Base-by-base conservation (phyloP, 2,888 invertebrate genomes). In the Caenorhabditis sp. region DNA sequence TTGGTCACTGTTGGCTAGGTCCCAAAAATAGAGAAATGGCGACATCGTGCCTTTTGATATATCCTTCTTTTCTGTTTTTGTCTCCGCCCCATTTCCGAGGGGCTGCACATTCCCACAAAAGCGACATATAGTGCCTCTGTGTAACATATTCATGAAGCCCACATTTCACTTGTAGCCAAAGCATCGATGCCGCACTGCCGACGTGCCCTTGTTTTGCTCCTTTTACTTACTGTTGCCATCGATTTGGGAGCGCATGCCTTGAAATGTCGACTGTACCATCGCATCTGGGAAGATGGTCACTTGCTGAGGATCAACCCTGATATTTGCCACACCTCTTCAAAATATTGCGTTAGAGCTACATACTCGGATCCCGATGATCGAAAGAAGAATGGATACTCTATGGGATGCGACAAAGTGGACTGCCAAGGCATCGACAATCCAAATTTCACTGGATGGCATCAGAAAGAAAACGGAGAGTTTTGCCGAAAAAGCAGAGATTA, bases 401-500 rank as follows among this genome's bases (percentile, higher is more conserved):
- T 78, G 50, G 89, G 89, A 56, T 89, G 89, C 65, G 89, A 88
- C 58, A 80, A 83, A 53, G 87, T 85, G 0, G 88, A 89, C 55
- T 89, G 89, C 40, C 64, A 60, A 28, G 81, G 85, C 11, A 71
- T 86, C 67, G 77, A 80, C 51, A 56, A 74, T 26, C 67, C 68
- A 13, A 65, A 18, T 28, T 79, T 37, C 65, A 81, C 72, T n/a
- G 88, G 86, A 24, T 88, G 88, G 88, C 61, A 60, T 13, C 32
- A 58, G 20, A 58, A 79, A 15, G 60, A 68, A 5, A 69, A 76
- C 28, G 70, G 83, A 62, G 72, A 71, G 56, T 72, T 60, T 20
- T 89, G 89, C 32, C 77, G 84, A 24, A 84, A 81, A 40, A 82
- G 84, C 62, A 67, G 82, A 18, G 88, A 89, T 56, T 89, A 86